These are phyloP conservation scores for Karalla daura DNA, from an alignment of 2,797 vertebrate genomes.

Conservation along the genomic window DNA sequence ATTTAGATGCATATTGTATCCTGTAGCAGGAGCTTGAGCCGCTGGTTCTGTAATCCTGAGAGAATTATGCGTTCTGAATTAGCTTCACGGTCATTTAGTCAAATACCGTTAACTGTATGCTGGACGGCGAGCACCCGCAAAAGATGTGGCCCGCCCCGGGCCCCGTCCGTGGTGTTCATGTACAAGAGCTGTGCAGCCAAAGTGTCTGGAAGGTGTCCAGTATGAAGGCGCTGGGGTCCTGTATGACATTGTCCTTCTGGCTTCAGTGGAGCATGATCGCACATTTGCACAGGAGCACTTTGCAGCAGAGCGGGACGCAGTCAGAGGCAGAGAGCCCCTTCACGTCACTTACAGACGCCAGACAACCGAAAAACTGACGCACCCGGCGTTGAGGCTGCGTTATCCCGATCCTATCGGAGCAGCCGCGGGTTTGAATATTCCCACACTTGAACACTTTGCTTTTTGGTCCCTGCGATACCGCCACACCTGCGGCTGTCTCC, in stretches of 20 bases:
- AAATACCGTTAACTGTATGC: no score
- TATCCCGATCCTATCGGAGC: slow-evolving; percentile 9
- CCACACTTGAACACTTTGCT: neutral
- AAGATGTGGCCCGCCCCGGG: neutral
- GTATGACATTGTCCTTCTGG: slow-evolving; percentile 61
- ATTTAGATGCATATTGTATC: no score
- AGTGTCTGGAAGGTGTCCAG: slow-evolving; percentile 52
- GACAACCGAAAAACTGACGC: neutral
- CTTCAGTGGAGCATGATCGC: slow-evolving; percentile 52
- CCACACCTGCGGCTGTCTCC: neutral
- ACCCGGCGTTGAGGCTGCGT: neutral
- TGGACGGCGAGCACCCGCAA: no score
- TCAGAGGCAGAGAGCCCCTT: slow-evolving; percentile 7
- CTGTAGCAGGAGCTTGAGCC: no score
- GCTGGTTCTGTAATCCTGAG: slow-evolving; percentile 5
- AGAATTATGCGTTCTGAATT: slow-evolving; percentile 28
- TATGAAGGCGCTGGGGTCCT: slow-evolving; percentile 15
- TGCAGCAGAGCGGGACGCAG: slow-evolving; percentile 26
- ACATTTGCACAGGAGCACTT: slow-evolving; percentile 42
- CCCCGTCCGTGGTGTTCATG: slow-evolving; percentile 27
- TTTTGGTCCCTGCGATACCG: slow-evolving; percentile 4
- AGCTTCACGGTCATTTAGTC: slow-evolving; percentile 28
- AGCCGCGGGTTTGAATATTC: slow-evolving; percentile 7
- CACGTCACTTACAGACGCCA: slow-evolving; percentile 13
- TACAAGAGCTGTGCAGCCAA: slow-evolving; percentile 33